phyloP scores from a whole-genome alignment of 2,888 invertebrate species.

The Pachliopta kotzebuea region DNA sequence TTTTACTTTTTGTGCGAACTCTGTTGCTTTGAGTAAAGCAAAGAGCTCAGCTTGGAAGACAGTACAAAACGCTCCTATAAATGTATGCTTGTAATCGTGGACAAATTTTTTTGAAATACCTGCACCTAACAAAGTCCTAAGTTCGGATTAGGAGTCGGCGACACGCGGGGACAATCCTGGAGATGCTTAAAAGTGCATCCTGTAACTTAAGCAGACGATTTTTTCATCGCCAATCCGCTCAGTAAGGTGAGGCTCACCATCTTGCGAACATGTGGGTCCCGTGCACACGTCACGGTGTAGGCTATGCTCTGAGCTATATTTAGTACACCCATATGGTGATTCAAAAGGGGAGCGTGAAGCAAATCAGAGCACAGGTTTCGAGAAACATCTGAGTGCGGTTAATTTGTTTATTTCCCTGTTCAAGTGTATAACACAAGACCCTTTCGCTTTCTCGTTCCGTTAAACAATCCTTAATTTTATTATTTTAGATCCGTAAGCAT shows the following conservation, averaged over 20 bases:
- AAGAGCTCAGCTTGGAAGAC: too few relatives aligned
- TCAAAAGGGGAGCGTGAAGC: slow-evolving; percentile 49
- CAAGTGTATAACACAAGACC: slow-evolving; percentile 30
- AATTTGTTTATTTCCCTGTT: slow-evolving; percentile 39
- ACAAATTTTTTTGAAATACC: not conserved
- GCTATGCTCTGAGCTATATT: slow-evolving; percentile 60
- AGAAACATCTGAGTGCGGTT: slow-evolving; percentile 41
- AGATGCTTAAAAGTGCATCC: slow-evolving; percentile 68
- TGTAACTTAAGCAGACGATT: slow-evolving; percentile 71
- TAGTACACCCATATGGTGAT: slow-evolving; percentile 69
- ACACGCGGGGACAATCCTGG: slow-evolving; percentile 40
- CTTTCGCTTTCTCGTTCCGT: slow-evolving; percentile 9
- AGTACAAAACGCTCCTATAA: too few relatives aligned
- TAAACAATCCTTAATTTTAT: not conserved
- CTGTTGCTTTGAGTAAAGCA: too few relatives aligned
- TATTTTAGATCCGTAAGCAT: not conserved
- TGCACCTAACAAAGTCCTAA: slow-evolving; percentile 43
- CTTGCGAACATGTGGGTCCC: slow-evolving; percentile 73
- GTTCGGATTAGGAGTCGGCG: slow-evolving; percentile 40
- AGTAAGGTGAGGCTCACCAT: slow-evolving; percentile 67
- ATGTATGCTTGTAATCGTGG: too few relatives aligned
- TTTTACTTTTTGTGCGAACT: too few relatives aligned
- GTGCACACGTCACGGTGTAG: slow-evolving; percentile 51
- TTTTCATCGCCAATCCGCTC: slow-evolving; percentile 69
- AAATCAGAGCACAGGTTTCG: slow-evolving; percentile 34